phyloP scores from a whole-genome alignment of 2,113 vertebrate genomes.

The Seriola quinqueradiata region DNA sequence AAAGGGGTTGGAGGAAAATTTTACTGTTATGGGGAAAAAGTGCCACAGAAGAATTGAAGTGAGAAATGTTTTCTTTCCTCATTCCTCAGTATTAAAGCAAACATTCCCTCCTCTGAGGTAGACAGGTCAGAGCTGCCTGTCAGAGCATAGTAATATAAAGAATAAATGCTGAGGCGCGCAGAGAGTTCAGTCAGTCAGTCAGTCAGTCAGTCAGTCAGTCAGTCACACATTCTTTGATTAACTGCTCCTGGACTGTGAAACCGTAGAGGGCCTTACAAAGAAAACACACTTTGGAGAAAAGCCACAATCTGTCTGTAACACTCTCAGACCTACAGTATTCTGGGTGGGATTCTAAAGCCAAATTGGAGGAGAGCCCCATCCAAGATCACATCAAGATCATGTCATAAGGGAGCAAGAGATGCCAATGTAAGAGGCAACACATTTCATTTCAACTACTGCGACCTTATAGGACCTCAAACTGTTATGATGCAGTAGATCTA shows the following conservation, averaged over 20 bases:
- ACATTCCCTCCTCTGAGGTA: neutral
- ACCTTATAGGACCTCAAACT: slow-evolving; percentile 4
- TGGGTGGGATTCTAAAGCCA: neutral
- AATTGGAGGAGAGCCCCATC: neutral
- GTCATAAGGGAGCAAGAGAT: slow-evolving; percentile 6
- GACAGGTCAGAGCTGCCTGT: slow-evolving; percentile 21
- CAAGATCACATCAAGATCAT: neutral
- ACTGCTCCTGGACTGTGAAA: slow-evolving; percentile 38
- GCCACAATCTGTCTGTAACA: slow-evolving; percentile 2
- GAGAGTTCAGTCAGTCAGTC: slow-evolving; percentile 29
- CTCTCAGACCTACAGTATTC: slow-evolving; percentile 7
- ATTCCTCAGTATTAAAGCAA: slow-evolving; percentile 4
- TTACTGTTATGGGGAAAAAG: neutral
- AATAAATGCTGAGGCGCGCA: slow-evolving; percentile 31
- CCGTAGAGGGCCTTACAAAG: slow-evolving; percentile 11
- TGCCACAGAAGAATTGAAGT: neutral
- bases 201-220: slow-evolving; percentile 20
- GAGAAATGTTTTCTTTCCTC: neutral
- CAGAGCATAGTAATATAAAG: slow-evolving; percentile 25
- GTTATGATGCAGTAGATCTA: neutral
- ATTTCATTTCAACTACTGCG: slow-evolving; percentile 13
- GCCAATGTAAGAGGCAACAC: neutral
- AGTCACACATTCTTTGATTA: slow-evolving; percentile 34
- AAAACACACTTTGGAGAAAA: slow-evolving; percentile 23
- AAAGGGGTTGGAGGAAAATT: neutral